Evolutionary conservation across 2,797 vertebrate genomes (phyloP).

Genomic region (Paedocypris micromegethes): DNA sequence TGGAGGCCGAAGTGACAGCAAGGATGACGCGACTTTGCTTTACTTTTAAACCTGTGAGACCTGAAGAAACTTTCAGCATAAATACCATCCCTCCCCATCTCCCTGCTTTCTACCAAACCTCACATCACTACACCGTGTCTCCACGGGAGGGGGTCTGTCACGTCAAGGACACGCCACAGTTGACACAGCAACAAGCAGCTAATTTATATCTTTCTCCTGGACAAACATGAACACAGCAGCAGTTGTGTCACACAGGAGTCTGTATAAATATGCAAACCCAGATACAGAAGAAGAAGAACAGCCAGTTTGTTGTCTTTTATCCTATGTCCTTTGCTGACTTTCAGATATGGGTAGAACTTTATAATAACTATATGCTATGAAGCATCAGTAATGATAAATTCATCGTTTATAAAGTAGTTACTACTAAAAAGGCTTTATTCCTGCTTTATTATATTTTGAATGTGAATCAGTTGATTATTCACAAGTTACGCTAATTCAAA

Average conservation of each 20-base stretch:
- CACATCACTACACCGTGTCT: slow-evolving; percentile 9
- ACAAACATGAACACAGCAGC: slow-evolving; percentile 40
- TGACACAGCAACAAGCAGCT: slow-evolving; percentile 45
- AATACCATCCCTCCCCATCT: slow-evolving; percentile 30
- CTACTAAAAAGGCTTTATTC: too few species aligned
- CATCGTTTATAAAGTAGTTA: too few species aligned
- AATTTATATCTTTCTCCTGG: slow-evolving; percentile 45
- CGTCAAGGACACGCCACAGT: slow-evolving; percentile 46
- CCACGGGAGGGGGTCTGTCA: slow-evolving; percentile 22
- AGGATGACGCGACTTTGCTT: slow-evolving; percentile 49
- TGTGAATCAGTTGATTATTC: too few species aligned
- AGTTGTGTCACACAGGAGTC: slow-evolving; percentile 41
- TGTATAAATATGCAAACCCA: slow-evolving; percentile 47
- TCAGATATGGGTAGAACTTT: slow-evolving; percentile 23
- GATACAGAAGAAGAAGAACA: slow-evolving; percentile 9
- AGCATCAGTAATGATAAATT: too few species aligned
- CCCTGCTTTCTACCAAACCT: slow-evolving; percentile 3
- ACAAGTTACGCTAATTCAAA: too few species aligned
- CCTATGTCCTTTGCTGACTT: slow-evolving; percentile 39
- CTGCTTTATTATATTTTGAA: too few species aligned
- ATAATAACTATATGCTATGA: neutral
- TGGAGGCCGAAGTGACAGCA: slow-evolving; percentile 38
- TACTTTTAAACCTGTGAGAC: slow-evolving; percentile 34
- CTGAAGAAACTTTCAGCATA: slow-evolving; percentile 21
- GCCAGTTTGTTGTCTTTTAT: slow-evolving; percentile 17